Conservation (phyloP, 1,140 invertebrate genomes). For the Laupala kohalensis region DNA sequence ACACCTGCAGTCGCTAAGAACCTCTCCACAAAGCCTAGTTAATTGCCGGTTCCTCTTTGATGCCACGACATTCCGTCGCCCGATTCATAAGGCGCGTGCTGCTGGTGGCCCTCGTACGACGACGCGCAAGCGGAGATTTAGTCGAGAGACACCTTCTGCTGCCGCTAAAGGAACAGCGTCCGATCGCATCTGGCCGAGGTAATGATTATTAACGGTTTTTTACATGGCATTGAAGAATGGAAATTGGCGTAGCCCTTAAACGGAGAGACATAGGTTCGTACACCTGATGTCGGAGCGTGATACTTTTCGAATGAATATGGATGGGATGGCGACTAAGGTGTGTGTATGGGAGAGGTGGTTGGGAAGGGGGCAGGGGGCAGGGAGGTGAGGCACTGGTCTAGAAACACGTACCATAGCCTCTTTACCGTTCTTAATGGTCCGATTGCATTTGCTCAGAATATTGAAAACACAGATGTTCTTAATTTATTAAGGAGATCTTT, state of each 20-base stretch:
- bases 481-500: too few relatives aligned
- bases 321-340: neutral
- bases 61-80: too few relatives aligned
- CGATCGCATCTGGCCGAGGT: neutral
- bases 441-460: too few relatives aligned
- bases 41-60: neutral
- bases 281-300: neutral
- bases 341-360: too few relatives aligned
- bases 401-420: too few relatives aligned
- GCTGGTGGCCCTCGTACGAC: too few relatives aligned
- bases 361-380: too few relatives aligned
- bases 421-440: too few relatives aligned
- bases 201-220: neutral
- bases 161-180: neutral
- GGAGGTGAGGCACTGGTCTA: too few relatives aligned
- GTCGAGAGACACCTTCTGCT: too few relatives aligned
- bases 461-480: too few relatives aligned
- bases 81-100: too few relatives aligned
- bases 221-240: neutral
- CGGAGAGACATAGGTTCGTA: neutral
- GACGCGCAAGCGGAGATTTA: neutral
- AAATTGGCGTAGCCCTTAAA: neutral
- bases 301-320: neutral
- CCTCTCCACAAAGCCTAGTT: neutral
- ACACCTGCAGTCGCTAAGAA: neutral